Conservation (phyloP, 92 coral and sea anemone genomes). For the Hydrozoanthus gracilis region DNA sequence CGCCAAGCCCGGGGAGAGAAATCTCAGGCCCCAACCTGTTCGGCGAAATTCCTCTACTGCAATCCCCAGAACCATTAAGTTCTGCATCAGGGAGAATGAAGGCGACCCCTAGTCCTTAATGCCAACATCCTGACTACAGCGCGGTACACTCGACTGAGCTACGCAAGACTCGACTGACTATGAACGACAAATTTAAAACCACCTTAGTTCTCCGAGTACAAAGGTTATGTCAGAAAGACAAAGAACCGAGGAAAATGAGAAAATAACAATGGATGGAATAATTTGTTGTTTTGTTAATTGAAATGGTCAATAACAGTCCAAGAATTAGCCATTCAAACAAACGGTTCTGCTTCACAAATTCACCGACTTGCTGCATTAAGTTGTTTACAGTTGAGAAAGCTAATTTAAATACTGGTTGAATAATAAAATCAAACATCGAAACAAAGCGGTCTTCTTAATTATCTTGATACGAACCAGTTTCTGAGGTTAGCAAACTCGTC, state of each 20-base stretch:
- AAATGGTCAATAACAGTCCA: not conserved
- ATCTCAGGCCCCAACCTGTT: constrained; percentile 4
- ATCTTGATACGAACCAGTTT: too few relatives aligned
- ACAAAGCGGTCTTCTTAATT: too few relatives aligned
- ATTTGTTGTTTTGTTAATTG: constrained; percentile 11
- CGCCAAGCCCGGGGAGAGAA: constrained; percentile 4
- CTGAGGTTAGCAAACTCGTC: too few relatives aligned
- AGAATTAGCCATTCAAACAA: constrained; percentile 7
- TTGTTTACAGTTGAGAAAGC: too few relatives aligned
- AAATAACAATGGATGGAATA: constrained; percentile 3
- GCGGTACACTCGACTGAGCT: constrained; percentile 7
- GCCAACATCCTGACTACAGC: constrained; percentile 14
- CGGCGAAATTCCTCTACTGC: too few relatives aligned
- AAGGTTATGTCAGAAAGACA: not conserved
- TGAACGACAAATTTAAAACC: constrained; percentile 20
- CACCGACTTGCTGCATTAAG: constrained; percentile 20
- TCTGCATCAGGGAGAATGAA: constrained; percentile 23
- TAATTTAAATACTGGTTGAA: too few relatives aligned
- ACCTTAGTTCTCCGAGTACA: constrained; percentile 11
- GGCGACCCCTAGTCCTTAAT: too few relatives aligned
- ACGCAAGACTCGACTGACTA: constrained; percentile 22
- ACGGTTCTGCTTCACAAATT: constrained; percentile 23
- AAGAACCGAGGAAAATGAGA: not conserved
- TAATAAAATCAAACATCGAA: too few relatives aligned
- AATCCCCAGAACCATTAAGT: constrained; percentile 26